Evolutionary conservation across 1,140 invertebrate genomes (phyloP), one percentile per base, ranked within the genome.

Genomic region (Cydia strobilella): DNA sequence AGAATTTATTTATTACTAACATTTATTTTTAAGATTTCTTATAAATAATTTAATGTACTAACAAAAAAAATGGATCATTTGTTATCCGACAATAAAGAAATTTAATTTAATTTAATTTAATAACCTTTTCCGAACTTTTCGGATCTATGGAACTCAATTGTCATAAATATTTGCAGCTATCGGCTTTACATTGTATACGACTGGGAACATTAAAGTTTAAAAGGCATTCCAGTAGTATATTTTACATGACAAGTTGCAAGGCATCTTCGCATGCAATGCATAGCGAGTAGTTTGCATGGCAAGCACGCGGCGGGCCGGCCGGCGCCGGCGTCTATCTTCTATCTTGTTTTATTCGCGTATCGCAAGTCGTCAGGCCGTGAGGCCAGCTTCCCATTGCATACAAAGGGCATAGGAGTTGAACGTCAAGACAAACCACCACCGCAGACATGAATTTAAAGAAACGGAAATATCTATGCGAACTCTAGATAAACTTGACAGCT

Each of bases 301-400:
- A 72, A 66, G 74, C 18, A 27, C 39, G 66, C 39, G 39, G 69
- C 72, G 63, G 72, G 72, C 65, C 74, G 62, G 72, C 39, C 66
- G 63, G 42, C 65, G 75, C 66, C 72, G 85, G 84, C 83, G 84
- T 82, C 84, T 73, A 86, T 85, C 84, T 81, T 76, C 78, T 81
- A 77, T 88, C 83, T 88, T 86, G 77, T 83, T 86, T 86, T 88
- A 83, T 79, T 39, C 65, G 81, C 81, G 80, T 84, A 87, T 86
- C 81, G 81, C 77, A 76, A 79, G 78, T 82, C 83, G 79, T 83
- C 80, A 77, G 73, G 79, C 80, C 82, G 77, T 1, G 42, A 45
- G 42, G 45, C 13, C 48, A 6, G 48, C 48, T 84, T 83, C 75
- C 76, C 80, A 80, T 83, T 81, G 74, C 81, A 66, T 73, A 18